Base-by-base conservation (phyloP, 2,888 invertebrate genomes). In the Dicranocentrus wangi region DNA sequence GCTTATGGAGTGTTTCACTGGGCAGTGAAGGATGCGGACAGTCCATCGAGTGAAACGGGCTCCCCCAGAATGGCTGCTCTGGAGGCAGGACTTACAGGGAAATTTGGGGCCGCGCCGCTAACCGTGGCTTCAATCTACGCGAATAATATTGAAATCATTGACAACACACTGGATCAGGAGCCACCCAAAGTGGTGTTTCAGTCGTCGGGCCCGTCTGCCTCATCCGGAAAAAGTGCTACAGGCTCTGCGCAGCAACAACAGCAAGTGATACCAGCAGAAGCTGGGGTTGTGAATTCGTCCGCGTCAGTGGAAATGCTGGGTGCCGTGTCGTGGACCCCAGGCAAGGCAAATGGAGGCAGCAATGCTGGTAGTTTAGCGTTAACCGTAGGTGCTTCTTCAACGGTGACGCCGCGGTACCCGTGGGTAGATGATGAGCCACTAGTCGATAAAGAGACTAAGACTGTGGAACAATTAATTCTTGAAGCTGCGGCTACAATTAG, bases 391-490 rank as follows among this genome's bases (percentile, higher is more conserved):
- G 51, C 83, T 5, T 72, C 77, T 2, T 83, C 84, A 13, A 85
- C 86, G 0, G 81, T 84, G 0, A 86, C 86, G 0, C 68, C 81
- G 43, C 72, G 73, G 10, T 84, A 83, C 27, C 83, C 82, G 5
- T 84, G 84, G 84, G 68, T 82, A 32, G 86, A 91, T 27, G 88
- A 91, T 83, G 92, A 92, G 85, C 92, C 92, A 0, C 89, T 90
- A 79, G 89, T 93, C 28, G 93, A 93, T 88, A 91, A 90, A 83
- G 90, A 91, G 53, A 91, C 91, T 0, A 90, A 90, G n/a, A 89
- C 91, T 58, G 90, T 92, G 69, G 95, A 96, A 88, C 94, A 93
- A 75, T 92, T 93, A 88, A 90, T 94, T 84, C 93, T 94, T 69
- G 92, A 92, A 55, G 77, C 86, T 1, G 93, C 86, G 15, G 87